Evolutionary conservation across 2,113 vertebrate species (phyloP).

Genomic region (Xerus inauris): DNA sequence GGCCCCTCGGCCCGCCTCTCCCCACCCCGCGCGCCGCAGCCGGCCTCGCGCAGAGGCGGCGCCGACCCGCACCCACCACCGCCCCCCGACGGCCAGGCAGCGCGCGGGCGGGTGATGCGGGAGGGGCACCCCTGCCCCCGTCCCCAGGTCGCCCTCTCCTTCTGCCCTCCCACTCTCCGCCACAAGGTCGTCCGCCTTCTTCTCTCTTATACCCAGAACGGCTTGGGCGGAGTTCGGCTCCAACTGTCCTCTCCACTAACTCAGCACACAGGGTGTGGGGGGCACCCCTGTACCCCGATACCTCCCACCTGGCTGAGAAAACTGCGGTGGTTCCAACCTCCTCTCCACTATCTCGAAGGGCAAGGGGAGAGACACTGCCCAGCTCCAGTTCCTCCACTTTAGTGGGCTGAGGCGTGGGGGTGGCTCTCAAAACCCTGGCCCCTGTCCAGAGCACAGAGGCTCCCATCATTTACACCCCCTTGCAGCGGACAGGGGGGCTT

Average conservation of each 20-base stretch:
- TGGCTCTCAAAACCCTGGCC: neutral
- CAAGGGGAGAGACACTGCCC: neutral
- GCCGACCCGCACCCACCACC: slow-evolving; percentile 17
- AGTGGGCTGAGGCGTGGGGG: neutral
- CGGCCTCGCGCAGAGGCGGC: slow-evolving; percentile 63
- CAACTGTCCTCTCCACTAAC: neutral
- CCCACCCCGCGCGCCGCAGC: slow-evolving; percentile 10
- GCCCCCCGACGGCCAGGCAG: slow-evolving; percentile 34
- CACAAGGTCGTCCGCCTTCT: neutral
- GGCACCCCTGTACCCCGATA: neutral
- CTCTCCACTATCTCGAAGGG: neutral
- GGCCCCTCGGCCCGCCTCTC: slow-evolving; percentile 63
- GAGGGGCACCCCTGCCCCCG: neutral
- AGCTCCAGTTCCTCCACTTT: fast-evolving
- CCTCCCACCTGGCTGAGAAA: neutral
- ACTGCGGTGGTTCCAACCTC: neutral
- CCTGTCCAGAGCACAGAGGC: neutral
- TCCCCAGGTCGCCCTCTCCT: neutral
- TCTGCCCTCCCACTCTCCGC: neutral
- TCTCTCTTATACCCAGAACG: neutral
- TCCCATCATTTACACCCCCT: no score
- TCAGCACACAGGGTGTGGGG: neutral
- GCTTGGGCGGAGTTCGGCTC: neutral
- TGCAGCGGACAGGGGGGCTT: neutral
- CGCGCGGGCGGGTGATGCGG: neutral